Percentiles rank a stretch among this genome's conserved stretches.
Conservation (phyloP, 2,113 vertebrate genomes). For the Nyctibius bracteatus region DNA sequence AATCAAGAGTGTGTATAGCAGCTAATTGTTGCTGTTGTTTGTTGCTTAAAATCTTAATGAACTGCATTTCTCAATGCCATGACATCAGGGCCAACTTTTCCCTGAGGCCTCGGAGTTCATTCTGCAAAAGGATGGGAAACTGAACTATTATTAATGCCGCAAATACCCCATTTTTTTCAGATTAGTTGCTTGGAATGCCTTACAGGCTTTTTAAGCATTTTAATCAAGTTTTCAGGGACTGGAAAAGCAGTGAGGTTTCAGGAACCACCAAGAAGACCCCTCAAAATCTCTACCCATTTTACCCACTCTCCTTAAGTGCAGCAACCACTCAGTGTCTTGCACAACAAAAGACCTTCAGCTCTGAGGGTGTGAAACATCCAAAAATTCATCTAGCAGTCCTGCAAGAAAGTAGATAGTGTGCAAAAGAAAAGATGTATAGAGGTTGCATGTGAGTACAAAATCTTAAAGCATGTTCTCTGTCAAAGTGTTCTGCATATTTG, state of each 20-base stretch:
- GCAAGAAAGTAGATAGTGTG: background rate
- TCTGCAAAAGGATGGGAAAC: constrained; percentile 1
- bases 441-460: background rate
- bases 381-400: background rate
- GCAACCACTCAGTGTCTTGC: background rate
- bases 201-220: background rate
- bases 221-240: background rate
- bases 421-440: background rate
- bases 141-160: background rate
- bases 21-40: constrained; percentile 54
- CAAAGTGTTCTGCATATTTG: background rate
- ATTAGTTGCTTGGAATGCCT: background rate
- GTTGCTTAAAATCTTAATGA: constrained; percentile 51
- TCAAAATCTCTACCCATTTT: background rate
- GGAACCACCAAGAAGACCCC: background rate
- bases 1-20: constrained; percentile 45
- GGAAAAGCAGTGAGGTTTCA: background rate
- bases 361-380: background rate
- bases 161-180: background rate
- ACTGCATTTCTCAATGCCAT: constrained; percentile 54
- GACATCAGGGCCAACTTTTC: constrained; percentile 1
- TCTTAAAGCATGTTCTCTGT: background rate
- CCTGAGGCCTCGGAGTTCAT: background rate
- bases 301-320: background rate
- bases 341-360: background rate